Base-by-base conservation (phyloP, 1,140 invertebrate genomes). In the Galleria mellonella region DNA sequence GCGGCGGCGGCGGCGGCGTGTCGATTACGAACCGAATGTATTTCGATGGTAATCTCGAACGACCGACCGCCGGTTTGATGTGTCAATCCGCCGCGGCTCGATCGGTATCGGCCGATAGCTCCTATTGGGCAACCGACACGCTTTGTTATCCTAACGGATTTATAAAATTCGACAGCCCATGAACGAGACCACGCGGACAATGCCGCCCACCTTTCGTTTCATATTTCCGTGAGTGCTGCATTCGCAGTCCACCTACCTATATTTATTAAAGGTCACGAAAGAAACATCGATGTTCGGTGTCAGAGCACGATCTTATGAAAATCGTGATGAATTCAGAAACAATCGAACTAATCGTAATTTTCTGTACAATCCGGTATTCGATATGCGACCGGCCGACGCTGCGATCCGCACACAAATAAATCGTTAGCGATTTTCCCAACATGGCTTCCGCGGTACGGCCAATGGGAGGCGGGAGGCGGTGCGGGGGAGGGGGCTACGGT, bases 81-180 rank as follows among this genome's bases (percentile, higher is more conserved):
- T 83, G 76, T 85, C 82, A 83, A 82, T 85, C 78, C 40, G 52
- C 32, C 62, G 52, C 41, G 47, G 45, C 44, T 55, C 59, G 74
- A 73, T 76, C 63, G 53, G 49, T 65, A 72, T 75, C 69, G 53
- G 29, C 46, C 58, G 59, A 73, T 70, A 68, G 70, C 72, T 72
- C 52, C 70, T 77, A 79, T 84, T 78, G 75, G 70, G 66, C 66
- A 82, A 76, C 67, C 72, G 67, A 58, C 55, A 54, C 50, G 77
- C 65, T 83, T 81, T 82, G 76, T 82, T 83, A 72, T 71, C 67
- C 58, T 69, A 72, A 78, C 66, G 67, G 73, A 70, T 58, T 72
- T 61, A 56, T 48, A 61, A 69, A 62, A 63, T 51, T 59, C 54
- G 62, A 64, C 60, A 60, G 57, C 44, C 47, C 60, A 54, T 60